Base-by-base conservation (phyloP, 2,113 vertebrate species). In the Anolis carolinensis region DNA sequence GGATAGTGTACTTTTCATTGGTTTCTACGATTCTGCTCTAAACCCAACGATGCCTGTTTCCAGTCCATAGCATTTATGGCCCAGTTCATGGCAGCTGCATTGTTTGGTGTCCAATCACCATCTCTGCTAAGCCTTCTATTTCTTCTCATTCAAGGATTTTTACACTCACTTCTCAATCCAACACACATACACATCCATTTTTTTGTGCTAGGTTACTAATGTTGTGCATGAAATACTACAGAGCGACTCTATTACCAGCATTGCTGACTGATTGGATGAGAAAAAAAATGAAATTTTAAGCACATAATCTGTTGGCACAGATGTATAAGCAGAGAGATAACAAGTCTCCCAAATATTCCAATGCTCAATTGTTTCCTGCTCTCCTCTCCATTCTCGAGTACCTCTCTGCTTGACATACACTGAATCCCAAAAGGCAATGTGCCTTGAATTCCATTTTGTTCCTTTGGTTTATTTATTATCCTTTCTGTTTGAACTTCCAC, bases 391-490 rank as follows among this genome's bases (percentile, higher is more conserved):
- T 6, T 20, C 55, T 0, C 32, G 7, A 91, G 86, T 65, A 89
- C 4, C 84, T 34, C 85, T 85, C 82, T 2, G 0, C 7, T 79
- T 68, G 70, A 70, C 92, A 88, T 0, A 0, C 82, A 55, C 76
- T 50, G 89, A 89, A 27, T 88, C 86, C 79, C 82, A 73, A 87
- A 34, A 93, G 89, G 86, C 55, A 0, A 87, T 84, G 84, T 73
- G 74, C 55, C 0, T 48, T 78, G 88, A 90, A 91, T 83, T 93
- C 87, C 91, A 82, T 81, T 94, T 88, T 92, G 88, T 88, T 89
- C 91, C 89, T 89, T 78, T 88, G 79, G 32, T 89, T 93, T 92
- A 93, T 94, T 93, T 93, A 90, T 91, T 88, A 67, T 93, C 84
- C 90, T 83, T 89, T 90, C 89, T 78, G 88, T 88, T 91, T 86